Percentiles rank a stretch among this genome's conserved stretches.
Evolutionary conservation across 2,113 vertebrate genomes (phyloP).

Genomic region (Felis catus): F.catus_Fca126_mat1.0 CM031425.1:20972001-20972500

Average conservation of each 20-base stretch:
- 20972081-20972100: slow-evolving; percentile 62
- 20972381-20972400: not conserved
- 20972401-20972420: not conserved
- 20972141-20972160: not conserved
- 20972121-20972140: slow-evolving; percentile 23
- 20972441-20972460: not conserved
- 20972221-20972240: not conserved
- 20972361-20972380: not conserved
- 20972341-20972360: not conserved
- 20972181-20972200: not conserved
- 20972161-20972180: slow-evolving; percentile 9
- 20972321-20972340: not conserved
- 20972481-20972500: not conserved
- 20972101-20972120: slow-evolving; percentile 47
- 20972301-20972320: not conserved
- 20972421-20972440: not conserved
- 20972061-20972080: slow-evolving; percentile 47
- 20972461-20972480: not conserved
- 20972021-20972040: slow-evolving; percentile 66
- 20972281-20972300: not conserved
- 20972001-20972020: slow-evolving; percentile 57
- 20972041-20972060: slow-evolving; percentile 58
- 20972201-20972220: not conserved
- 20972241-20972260: not conserved
- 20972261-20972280: no score